Base-by-base conservation (phyloP, 2,113 vertebrate genomes). In the Pluvialis apricaria region DNA sequence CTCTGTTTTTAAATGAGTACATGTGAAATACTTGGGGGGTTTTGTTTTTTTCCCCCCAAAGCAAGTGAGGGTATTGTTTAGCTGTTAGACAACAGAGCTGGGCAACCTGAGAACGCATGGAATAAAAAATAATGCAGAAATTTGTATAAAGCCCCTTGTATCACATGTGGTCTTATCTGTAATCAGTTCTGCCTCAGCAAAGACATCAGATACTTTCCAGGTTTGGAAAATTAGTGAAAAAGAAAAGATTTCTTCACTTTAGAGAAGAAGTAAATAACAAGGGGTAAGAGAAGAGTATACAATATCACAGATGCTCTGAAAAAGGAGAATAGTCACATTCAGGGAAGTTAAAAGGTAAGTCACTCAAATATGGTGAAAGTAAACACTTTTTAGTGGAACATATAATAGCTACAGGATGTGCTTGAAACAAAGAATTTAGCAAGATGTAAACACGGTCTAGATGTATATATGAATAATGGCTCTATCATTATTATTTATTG, bases 31-130 rank as follows among this genome's bases (percentile, higher is more conserved):
- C 25, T 84, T 61, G 18, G 65, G 44, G 4, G 0, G 11, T 81
- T 69, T 16, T 31, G 11, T 4, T 9, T 54, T 52, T 45, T 25
- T 1, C 1, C 36, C 29, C 61, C 78, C 25, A 69, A 25, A 85
- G 40, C 44, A 90, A 90, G 80, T 51, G n/a, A 58, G 28, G 7
- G 34, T 57, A 87, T 96, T 96, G 91, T 91, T 91, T 58, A 89
- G 69, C 61, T 82, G 15, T 52, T 78, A 72, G 69, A 82, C 42
- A 78, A 55, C 31, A 38, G 20, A 72, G 24, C 40, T 82, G 47
- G 65, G 65, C 76, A 91, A 89, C 86, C 60, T 94, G 87, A 71
- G 77, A 70, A 85, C 70, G 72, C 31, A 75, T 47, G 47, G 60
- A 81, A 84, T 75, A 82, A 68, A 85, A 82, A 68, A 85, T 57